Evolutionary conservation across 2,888 invertebrate genomes (phyloP), one percentile per base, ranked within the genome.

Genomic region (Nephrotoma guestfalica): DNA sequence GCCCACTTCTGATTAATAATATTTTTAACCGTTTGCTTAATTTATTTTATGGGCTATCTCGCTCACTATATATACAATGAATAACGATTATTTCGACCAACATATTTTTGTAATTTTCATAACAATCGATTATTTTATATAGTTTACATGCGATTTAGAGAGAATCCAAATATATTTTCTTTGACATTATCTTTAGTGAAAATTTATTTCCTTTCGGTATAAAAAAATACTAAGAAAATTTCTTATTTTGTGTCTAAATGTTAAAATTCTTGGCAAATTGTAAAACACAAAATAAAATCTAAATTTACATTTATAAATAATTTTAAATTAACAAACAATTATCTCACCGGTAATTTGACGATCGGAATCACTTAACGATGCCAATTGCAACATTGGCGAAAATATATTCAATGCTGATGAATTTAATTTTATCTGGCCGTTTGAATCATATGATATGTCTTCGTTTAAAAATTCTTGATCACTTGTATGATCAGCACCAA

Each of bases 321-420:
- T 51, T 30, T 40, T 41, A 86, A 85, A 84, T 84, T 51, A 45
- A 86, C 47, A 18, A 86, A 71, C 9, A 30, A 71, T 71, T 71
- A 71, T 88, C 88, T 88, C 84, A 89, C 89, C 88, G 71, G 88
- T 88, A 45, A 88, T 83, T 86, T 88, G 88, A 45, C 88, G 88
- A 71, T 89, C 89, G 43, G 88, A 88, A 83, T 85, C 87, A 87
- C 88, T 88, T 43, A 88, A 85, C 86, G 88, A 87, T 1, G 87
- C 88, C 87, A 88, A 87, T 84, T 89, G 88, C 85, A 88, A 40
- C 86, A 88, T 87, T 57, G 88, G 88, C 86, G 88, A 88, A 85
- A 88, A 88, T 45, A 88, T 41, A 86, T 41, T 84, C 84, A 84
- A 84, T 41, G 42, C 42, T 41, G 84, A 15, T 7, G 42, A 84